Evolutionary conservation across 37 sponge, comb jelly and placozoan genomes (phyloP), one percentile per base, ranked within the genome.

Genomic region (Geodia barretti): DNA sequence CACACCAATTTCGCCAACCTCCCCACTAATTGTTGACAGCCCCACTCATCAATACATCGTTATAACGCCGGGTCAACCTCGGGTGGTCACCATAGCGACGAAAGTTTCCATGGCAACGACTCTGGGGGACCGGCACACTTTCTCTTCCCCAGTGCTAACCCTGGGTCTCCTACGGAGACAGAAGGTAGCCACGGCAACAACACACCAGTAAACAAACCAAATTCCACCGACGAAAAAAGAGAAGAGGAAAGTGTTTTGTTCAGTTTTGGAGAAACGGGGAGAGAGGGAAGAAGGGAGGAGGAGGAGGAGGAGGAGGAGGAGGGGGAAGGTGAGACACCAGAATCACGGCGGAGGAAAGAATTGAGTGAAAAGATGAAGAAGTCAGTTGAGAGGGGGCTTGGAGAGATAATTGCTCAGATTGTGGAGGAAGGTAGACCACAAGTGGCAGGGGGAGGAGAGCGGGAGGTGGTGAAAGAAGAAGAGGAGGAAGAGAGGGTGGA

Each of bases 401-500:
- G 54, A 14, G 11, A 47, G 54, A 47, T 47, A 7, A 47, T 47
- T 7, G 7, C 54, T 47, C 54, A 17, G 54, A 14, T 47, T 7
- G 54, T 47, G 54, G 54, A 7, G 7, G 54, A 47, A 14, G 54
- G 54, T 17, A n/a, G n/a, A n/a, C n/a, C n/a, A n/a, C n/a, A n/a
- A n/a, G 54, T 17, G 54, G 54, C 11, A 26, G 65, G 32, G 72
- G 72, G 23, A 21, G 39, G 72, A 29, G 38, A 70, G 72, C 38
- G 8, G 21, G 40, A 35, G 8, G 72, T 23, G 72, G 40, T 9
- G 75, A 7, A 39, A 34, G 61, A 39, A n/a, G 62, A 39, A 39
- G 82, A 47, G 76, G 60, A 30, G 60, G 32, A 24, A 30, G 61
- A 30, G 76, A 21, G 39, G 39, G 72, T 19, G 72, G 72, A 29